Conservation (phyloP, 2,888 invertebrate genomes). For the Flexamia atlantica region DNA sequence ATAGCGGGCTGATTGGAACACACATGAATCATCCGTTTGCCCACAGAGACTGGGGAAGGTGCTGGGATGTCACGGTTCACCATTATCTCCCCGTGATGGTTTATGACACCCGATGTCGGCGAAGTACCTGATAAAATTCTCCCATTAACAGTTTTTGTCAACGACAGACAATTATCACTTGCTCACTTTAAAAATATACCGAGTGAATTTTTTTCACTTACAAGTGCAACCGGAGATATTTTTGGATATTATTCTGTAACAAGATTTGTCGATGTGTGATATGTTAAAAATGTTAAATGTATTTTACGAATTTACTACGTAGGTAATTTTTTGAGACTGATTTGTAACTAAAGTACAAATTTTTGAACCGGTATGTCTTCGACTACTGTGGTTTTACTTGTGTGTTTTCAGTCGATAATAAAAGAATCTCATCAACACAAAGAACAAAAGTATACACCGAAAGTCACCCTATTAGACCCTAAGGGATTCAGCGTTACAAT, state of each 20-base stretch:
- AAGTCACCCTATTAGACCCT: constrained; percentile 8
- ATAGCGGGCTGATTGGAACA: not conserved
- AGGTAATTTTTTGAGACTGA: constrained; percentile 17
- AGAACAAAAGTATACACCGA: constrained; percentile 28
- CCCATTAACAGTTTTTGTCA: constrained; percentile 25
- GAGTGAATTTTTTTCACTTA: not conserved
- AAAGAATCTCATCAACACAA: not conserved
- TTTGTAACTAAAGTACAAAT: constrained; percentile 7
- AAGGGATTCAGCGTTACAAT: constrained; percentile 51
- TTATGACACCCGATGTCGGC: not conserved
- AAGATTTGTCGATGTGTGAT: not conserved
- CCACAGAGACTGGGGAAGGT: not conserved
- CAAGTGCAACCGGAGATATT: not conserved
- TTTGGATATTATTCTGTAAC: not conserved
- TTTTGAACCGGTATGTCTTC: constrained; percentile 15
- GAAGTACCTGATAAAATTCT: constrained; percentile 18
- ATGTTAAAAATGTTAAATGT: not conserved
- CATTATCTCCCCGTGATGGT: not conserved
- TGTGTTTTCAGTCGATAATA: not conserved
- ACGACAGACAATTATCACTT: constrained; percentile 10
- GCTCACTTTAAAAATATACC: not conserved
- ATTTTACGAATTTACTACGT: not conserved
- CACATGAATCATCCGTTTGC: constrained; percentile 29
- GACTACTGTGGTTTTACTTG: not conserved
- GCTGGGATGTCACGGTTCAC: not conserved